Percentiles rank a stretch among this genome's conserved stretches.
Evolutionary conservation across 2,797 vertebrate genomes (phyloP).

Genomic region (Vireo griseus): DNA sequence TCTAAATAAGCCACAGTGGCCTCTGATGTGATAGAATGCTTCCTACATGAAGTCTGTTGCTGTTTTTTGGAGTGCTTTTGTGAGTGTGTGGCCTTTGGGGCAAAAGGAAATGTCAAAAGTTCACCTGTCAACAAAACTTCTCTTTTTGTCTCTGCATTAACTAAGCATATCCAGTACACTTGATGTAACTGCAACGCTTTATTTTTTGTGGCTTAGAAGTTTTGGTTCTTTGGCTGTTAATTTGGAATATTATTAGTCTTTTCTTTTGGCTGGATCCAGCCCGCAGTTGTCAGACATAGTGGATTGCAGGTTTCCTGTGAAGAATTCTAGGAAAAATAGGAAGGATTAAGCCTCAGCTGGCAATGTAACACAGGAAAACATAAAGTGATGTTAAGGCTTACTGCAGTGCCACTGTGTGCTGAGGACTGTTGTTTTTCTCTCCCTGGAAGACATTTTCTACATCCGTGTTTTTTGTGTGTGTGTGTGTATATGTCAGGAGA

Average conservation of each 20-base stretch:
- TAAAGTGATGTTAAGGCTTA: not conserved
- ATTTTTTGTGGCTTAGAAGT: not conserved
- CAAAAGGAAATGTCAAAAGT: not conserved
- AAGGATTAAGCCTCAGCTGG: not conserved
- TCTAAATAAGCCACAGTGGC: not conserved
- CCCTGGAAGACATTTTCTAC: not conserved
- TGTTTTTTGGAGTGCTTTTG: not conserved
- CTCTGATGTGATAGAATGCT: not conserved
- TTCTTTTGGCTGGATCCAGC: not conserved
- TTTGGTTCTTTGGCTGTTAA: not conserved
- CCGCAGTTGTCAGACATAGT: not conserved
- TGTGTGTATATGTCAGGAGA: not conserved
- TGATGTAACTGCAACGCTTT: rapidly evolving
- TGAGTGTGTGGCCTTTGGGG: not conserved
- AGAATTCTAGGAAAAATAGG: not conserved
- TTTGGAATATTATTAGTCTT: not conserved
- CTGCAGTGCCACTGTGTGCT: not conserved
- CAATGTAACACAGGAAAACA: rapidly evolving
- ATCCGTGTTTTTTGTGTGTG: not conserved
- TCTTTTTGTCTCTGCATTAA: not conserved
- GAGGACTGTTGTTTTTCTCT: not conserved
- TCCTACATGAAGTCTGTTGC: not conserved
- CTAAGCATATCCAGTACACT: not conserved
- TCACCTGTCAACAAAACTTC: not conserved
- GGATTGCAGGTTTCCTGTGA: not conserved